Conservation (phyloP, 2,797 vertebrate species). For the Neomorphus geoffroyi region DNA sequence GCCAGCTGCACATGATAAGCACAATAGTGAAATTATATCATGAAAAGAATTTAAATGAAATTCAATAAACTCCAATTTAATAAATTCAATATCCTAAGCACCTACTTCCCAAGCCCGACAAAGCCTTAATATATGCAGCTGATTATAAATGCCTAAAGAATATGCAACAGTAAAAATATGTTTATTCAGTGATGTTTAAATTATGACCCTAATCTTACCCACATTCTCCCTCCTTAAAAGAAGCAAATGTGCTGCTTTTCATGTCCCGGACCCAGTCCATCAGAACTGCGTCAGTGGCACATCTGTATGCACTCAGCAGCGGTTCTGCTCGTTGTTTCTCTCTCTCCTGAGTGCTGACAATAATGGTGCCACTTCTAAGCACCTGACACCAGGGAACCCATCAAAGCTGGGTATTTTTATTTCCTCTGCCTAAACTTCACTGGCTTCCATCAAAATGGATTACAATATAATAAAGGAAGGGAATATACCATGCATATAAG, state of each 20-base stretch:
- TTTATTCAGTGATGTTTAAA: conserved; percentile 29
- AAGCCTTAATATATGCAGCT: conserved; percentile 12
- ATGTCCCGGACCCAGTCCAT: neutral
- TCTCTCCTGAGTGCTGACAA: neutral
- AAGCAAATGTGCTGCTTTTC: neutral
- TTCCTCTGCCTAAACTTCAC: neutral
- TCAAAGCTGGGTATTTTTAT: neutral
- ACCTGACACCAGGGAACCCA: neutral
- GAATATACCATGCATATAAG: neutral
- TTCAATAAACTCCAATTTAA: conserved; percentile 39
- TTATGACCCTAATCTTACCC: neutral
- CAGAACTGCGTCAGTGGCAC: neutral
- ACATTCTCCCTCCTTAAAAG: conserved; percentile 7
- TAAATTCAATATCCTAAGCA: conserved; percentile 43
- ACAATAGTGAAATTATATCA: neutral
- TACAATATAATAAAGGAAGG: neutral
- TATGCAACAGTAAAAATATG: neutral
- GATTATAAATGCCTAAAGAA: neutral
- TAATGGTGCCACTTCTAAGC: neutral
- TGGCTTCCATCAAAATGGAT: neutral
- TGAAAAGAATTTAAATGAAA: conserved; percentile 34
- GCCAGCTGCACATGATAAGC: neutral
- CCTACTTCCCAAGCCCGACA: conserved; percentile 33
- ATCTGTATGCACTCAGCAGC: neutral
- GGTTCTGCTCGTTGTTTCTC: neutral